Conservation (phyloP, 2,113 vertebrate species). For the Colius striatus region DNA sequence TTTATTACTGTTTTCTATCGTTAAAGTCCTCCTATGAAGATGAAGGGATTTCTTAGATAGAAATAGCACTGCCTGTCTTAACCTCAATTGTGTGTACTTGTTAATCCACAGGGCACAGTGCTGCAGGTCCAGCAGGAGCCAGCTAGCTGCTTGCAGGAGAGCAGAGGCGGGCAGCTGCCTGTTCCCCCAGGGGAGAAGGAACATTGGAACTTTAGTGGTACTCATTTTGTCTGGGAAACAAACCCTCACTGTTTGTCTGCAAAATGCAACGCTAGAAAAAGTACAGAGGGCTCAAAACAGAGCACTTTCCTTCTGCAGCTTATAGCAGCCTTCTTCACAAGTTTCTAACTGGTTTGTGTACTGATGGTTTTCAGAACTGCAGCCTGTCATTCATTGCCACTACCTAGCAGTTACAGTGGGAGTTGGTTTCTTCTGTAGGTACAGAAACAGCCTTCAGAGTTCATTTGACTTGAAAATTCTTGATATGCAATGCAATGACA, state of each 20-base stretch:
- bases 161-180: neutral
- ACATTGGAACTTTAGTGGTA: neutral
- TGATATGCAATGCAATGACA: neutral
- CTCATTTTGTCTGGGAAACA: neutral
- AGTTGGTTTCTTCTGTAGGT: neutral
- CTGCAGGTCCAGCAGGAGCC: neutral
- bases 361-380: neutral
- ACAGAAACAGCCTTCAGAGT: neutral
- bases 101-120: neutral
- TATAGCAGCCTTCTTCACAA: neutral
- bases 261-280: neutral
- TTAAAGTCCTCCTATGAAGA: neutral
- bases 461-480: constrained; percentile 8
- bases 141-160: neutral
- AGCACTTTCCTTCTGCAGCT: neutral
- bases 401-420: neutral
- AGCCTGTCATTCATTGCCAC: neutral
- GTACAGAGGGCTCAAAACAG: neutral
- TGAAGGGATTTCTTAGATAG: neutral
- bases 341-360: neutral
- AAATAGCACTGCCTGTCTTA: neutral
- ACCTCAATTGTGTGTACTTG: neutral
- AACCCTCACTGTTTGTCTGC: neutral
- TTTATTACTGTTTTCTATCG: accelerated
- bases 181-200: accelerated